Evolutionary conservation across 2,888 invertebrate species (phyloP).

Genomic region (Metellina segmentata): DNA sequence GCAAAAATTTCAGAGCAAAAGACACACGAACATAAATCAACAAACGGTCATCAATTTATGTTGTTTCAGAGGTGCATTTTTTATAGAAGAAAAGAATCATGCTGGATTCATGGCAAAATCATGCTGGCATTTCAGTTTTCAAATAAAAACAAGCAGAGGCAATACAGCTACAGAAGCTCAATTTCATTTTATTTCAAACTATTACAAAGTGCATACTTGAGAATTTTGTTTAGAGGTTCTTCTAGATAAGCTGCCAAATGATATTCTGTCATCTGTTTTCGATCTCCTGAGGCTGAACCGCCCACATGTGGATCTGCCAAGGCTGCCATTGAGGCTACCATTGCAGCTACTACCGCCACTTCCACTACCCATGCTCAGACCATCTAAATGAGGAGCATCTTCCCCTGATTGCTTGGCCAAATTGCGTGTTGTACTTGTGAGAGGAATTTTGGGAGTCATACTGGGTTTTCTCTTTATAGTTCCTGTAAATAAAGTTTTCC

Average conservation of each 20-base stretch:
- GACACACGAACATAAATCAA: no score
- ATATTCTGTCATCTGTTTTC: slow-evolving; percentile 77
- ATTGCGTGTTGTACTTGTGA: slow-evolving; percentile 95
- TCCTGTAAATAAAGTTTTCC: slow-evolving; percentile 31
- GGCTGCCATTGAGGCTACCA: slow-evolving; percentile 75
- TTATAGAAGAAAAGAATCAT: no score
- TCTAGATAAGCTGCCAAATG: slow-evolving; percentile 65
- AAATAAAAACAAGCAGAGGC: neutral
- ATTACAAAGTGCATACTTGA: slow-evolving; percentile 46
- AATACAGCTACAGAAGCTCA: neutral
- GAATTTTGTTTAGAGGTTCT: slow-evolving; percentile 40
- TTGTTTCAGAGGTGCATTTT: no score
- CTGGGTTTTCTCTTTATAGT: slow-evolving; percentile 96
- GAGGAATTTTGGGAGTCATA: slow-evolving; percentile 88
- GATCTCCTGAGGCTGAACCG: slow-evolving; percentile 77
- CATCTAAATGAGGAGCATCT: slow-evolving; percentile 82
- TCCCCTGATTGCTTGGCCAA: slow-evolving; percentile 89
- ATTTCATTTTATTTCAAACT: neutral
- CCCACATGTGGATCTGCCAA: slow-evolving; percentile 74
- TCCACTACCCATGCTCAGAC: slow-evolving; percentile 68
- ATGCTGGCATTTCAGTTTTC: neutral
- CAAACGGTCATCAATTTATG: no score
- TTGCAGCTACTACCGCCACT: slow-evolving; percentile 72
- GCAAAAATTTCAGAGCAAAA: no score
- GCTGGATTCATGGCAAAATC: neutral